Evolutionary conservation across 1,140 invertebrate genomes (phyloP).

Genomic region (Grapholita molesta): DNA sequence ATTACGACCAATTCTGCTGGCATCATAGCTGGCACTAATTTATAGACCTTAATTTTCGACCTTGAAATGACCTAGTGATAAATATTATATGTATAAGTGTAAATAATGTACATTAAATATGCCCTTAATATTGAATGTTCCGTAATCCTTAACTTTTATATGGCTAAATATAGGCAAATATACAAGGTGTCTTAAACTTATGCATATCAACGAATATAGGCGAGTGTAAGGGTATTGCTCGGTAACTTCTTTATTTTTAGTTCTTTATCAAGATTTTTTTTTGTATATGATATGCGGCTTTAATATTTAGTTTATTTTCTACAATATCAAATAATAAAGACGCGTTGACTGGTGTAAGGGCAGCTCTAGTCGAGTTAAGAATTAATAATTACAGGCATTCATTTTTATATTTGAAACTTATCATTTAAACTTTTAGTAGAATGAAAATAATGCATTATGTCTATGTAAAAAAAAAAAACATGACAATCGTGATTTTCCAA

Average conservation of each 20-base stretch:
- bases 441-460: no score
- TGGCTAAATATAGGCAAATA: constrained; percentile 45
- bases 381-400: neutral
- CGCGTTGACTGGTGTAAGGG: no score
- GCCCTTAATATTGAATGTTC: constrained; percentile 31
- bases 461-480: no score
- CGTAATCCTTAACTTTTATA: constrained; percentile 38
- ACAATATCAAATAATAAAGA: no score
- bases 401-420: neutral
- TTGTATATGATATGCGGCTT: neutral
- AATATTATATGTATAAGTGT: constrained; percentile 26
- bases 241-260: constrained; percentile 29
- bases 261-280: constrained; percentile 11
- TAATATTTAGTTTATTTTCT: no score
- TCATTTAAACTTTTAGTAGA: no score
- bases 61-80: neutral
- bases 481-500: no score
- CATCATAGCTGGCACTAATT: neutral
- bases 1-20: no score
- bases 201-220: constrained; percentile 72
- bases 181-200: constrained; percentile 76
- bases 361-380: neutral
- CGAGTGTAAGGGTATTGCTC: constrained; percentile 45
- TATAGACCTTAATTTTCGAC: neutral
- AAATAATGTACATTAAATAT: constrained; percentile 43